Evolutionary conservation across 2,797 vertebrate species (phyloP).

Genomic region (Masticophis lateralis): DNA sequence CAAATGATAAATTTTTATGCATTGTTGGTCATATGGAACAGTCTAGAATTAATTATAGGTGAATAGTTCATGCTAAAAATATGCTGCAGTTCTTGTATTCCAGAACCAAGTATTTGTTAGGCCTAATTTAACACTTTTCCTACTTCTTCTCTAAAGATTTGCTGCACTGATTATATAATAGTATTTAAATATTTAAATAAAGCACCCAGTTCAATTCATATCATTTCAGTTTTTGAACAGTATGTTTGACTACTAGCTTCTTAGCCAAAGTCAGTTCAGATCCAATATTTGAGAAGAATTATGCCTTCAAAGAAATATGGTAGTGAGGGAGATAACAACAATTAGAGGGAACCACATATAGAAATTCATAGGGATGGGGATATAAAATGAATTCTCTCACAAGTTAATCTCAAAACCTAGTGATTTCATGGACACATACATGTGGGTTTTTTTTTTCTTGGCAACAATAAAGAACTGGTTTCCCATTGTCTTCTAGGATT

Average conservation of each 20-base stretch:
- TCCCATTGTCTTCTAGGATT: background rate
- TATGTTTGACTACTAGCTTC: background rate
- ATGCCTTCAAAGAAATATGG: background rate
- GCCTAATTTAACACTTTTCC: background rate
- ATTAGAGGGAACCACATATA: background rate
- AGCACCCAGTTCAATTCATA: background rate
- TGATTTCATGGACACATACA: background rate
- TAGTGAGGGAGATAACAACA: background rate
- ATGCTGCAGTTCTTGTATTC: background rate
- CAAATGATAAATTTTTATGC: conserved; percentile 15
- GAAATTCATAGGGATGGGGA: background rate
- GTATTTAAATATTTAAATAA: background rate
- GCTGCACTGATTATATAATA: background rate
- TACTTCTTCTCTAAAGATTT: background rate
- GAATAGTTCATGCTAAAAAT: background rate
- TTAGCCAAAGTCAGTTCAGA: background rate
- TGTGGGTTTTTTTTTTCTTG: background rate
- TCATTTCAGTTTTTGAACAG: background rate
- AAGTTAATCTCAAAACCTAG: background rate
- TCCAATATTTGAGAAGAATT: background rate
- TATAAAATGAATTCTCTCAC: background rate
- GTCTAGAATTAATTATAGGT: background rate
- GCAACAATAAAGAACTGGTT: background rate
- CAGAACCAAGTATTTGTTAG: conserved; percentile 9
- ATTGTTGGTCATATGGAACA: background rate